Base-by-base conservation (phyloP, 2,797 vertebrate species). In the Thripadectes ignobilis region DNA sequence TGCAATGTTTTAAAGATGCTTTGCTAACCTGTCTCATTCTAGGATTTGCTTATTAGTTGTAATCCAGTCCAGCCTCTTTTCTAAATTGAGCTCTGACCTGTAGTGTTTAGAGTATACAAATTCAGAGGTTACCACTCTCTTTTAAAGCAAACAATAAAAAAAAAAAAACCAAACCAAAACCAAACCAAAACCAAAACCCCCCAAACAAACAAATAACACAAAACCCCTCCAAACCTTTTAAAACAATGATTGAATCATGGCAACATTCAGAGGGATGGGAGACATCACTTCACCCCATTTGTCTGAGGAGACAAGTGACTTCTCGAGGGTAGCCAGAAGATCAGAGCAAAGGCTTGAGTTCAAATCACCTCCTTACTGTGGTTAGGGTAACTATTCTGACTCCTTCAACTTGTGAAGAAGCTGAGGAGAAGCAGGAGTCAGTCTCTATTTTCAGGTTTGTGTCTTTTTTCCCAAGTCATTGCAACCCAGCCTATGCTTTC, bases 101-200 rank as follows among this genome's bases (percentile, higher is more conserved):
- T 14, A 21, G 14, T 6, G 2, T 73, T 88, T 63, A 62, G 8
- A 30, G 15, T 23, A 20, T 30, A 51, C 29, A 45, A 80, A 77
- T 62, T 80, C 18, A 81, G 8, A 65, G 29, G 4, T 2, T 68
- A 46, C 2, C 0, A 0, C 51, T 54, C 18, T 62, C 9, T 24
- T 80, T 77, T 67, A 65, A 79, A 83, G 15, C 10, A 72, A 88
- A 57, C 5, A 88, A 27, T 14, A 0, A 46, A 45, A 46, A 58
- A 43, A 45, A 45, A 45, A 45, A 45, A 20, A 20, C 9, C 43
- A 39, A n/a, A 0, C 5, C 12, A 18, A 22, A 3, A 27, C 7
- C 43, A 20, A 63, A 76, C 29, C 32, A 27, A 30, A 62, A 38
- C 12, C 46, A 46, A 46, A 46, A 48, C 48, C 24, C 2, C 7